These are phyloP conservation scores for Myopa testacea DNA, from an alignment of 2,888 invertebrate species.

Conservation along the genomic window DNA sequence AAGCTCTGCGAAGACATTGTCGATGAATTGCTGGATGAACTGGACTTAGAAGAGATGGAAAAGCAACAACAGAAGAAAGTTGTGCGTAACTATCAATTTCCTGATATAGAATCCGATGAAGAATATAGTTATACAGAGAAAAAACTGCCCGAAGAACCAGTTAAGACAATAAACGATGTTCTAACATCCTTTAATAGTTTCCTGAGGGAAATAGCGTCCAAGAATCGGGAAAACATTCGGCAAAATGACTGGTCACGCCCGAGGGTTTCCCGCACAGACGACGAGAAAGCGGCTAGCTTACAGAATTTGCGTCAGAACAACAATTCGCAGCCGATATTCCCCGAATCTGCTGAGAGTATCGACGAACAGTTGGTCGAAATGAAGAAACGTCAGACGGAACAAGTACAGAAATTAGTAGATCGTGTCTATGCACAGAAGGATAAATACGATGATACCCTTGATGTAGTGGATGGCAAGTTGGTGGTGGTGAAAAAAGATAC, in stretches of 20 bases:
- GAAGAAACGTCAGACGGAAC: constrained; percentile 46
- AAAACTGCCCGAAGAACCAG: constrained; percentile 23
- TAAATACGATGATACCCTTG: constrained; percentile 58
- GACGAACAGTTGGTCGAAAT: constrained; percentile 52
- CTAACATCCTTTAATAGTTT: constrained; percentile 48
- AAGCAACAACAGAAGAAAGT: constrained; percentile 43
- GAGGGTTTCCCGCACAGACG: constrained; percentile 26
- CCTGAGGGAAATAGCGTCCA: constrained; percentile 39
- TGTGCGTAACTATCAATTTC: constrained; percentile 51
- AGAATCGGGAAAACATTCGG: constrained; percentile 32
- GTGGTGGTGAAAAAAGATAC: constrained; percentile 59
- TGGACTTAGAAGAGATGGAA: constrained; percentile 42
- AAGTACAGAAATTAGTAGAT: constrained; percentile 52
- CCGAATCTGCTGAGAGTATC: constrained; percentile 50
- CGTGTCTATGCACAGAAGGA: constrained; percentile 60
- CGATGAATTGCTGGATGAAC: constrained; percentile 49
- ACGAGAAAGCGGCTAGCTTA: constrained; percentile 50
- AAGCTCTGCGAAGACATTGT: constrained; percentile 48
- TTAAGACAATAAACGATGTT: constrained; percentile 47
- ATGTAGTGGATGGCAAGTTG: constrained; percentile 59
- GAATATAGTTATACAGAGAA: constrained; percentile 51
- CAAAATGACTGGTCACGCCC: constrained; percentile 26
- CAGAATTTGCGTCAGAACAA: constrained; percentile 49
- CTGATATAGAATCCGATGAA: constrained; percentile 54
- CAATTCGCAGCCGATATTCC: constrained; percentile 47